Evolutionary conservation across 2,888 invertebrate genomes (phyloP).

Genomic region (Adela reaumurella): DNA sequence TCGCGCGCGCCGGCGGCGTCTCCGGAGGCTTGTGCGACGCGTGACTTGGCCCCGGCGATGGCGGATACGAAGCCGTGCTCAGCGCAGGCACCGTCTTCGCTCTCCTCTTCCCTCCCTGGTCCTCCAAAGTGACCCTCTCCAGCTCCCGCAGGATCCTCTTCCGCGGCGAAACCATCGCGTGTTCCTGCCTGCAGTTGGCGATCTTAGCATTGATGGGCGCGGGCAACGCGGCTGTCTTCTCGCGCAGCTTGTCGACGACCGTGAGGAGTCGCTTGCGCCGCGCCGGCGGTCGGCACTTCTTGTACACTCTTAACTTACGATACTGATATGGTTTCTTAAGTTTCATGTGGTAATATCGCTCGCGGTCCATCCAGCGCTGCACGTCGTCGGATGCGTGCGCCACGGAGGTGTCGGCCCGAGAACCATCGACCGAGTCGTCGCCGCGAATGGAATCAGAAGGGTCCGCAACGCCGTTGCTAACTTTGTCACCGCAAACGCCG

Average conservation of each 20-base stretch:
- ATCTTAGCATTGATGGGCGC: constrained; percentile 42
- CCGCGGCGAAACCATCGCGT: constrained; percentile 71
- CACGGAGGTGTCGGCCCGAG: constrained; percentile 10
- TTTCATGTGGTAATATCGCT: constrained; percentile 48
- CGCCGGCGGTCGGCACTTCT: constrained; percentile 34
- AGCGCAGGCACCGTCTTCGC: constrained; percentile 45
- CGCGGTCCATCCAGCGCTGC: constrained; percentile 35
- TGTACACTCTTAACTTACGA: constrained; percentile 48
- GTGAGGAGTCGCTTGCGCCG: constrained; percentile 31
- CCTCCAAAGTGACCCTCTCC: constrained; percentile 71
- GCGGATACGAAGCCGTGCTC: constrained; percentile 27
- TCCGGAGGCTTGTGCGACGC: constrained; percentile 19
- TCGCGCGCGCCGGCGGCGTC: constrained; percentile 17
- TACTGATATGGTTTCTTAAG: constrained; percentile 52
- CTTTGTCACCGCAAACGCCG: constrained; percentile 24
- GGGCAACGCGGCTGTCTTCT: constrained; percentile 33
- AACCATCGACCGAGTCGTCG: constrained; percentile 30
- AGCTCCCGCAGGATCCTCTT: constrained; percentile 80
- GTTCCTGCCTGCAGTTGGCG: constrained; percentile 44
- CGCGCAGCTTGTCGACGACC: constrained; percentile 34
- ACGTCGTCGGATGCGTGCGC: constrained; percentile 26
- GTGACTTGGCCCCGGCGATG: constrained; percentile 21
- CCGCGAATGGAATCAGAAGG: constrained; percentile 20
- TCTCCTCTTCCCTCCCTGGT: constrained; percentile 61
- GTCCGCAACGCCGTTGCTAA: constrained; percentile 28